Conservation (phyloP, 2,113 vertebrate species). For the Colossoma macropomum region DNA sequence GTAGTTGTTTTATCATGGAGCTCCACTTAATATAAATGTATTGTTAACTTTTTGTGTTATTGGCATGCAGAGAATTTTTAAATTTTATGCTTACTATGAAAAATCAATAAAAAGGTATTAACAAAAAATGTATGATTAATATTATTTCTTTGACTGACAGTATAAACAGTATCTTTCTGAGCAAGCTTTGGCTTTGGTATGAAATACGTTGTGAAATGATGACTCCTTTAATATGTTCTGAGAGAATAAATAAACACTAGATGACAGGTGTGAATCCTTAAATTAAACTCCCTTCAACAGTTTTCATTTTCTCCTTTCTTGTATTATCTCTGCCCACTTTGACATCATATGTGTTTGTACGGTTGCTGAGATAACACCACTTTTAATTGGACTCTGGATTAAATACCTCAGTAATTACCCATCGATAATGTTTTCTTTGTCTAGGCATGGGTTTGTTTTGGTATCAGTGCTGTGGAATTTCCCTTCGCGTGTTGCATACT, state of each 20-base stretch:
- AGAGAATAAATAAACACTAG: constrained; percentile 25
- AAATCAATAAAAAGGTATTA: no score
- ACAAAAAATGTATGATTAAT: not conserved
- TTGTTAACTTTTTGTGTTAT: no score
- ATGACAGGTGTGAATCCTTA: not conserved
- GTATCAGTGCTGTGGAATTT: constrained; percentile 36
- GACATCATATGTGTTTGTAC: constrained; percentile 17
- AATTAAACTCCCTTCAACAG: not conserved
- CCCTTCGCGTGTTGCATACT: constrained; percentile 42
- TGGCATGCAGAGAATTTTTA: no score
- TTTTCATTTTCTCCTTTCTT: not conserved
- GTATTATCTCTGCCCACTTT: not conserved
- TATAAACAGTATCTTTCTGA: constrained; percentile 28
- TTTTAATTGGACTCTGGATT: constrained; percentile 34
- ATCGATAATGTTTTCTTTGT: constrained; percentile 44
- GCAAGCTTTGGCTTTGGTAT: constrained; percentile 26
- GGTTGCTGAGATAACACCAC: constrained; percentile 10
- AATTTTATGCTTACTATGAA: no score
- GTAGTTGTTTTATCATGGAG: no score
- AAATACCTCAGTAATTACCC: constrained; percentile 40
- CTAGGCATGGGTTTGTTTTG: constrained; percentile 44
- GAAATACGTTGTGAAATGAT: constrained; percentile 31
- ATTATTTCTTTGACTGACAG: not conserved
- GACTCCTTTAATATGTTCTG: not conserved
- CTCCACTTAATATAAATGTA: no score